Conservation (phyloP, 2,113 vertebrate genomes). For the Puffinus mauretanicus region DNA sequence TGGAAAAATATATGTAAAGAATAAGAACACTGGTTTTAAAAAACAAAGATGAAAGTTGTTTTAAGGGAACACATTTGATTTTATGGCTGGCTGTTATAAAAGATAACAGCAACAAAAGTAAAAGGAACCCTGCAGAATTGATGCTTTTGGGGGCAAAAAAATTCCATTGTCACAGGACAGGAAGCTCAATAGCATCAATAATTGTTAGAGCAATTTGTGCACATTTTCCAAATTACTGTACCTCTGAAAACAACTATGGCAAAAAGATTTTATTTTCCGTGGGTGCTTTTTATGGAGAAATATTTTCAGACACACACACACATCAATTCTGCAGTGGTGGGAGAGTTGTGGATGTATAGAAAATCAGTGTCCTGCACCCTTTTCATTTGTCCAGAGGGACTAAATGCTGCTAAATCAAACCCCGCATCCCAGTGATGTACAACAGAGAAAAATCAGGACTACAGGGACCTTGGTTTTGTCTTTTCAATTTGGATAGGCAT, state of each 20-base stretch:
- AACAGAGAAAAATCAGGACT: not conserved
- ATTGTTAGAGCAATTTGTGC: not conserved
- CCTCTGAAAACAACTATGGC: not conserved
- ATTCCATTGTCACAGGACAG: not conserved
- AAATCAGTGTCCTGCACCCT: not conserved
- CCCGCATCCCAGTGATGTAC: not conserved
- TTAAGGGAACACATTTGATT: conserved; percentile 12
- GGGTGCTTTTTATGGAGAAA: not conserved
- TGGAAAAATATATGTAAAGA: not conserved
- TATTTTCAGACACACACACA: not conserved
- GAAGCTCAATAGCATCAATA: not conserved
- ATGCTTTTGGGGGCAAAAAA: not conserved
- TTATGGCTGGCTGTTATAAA: conserved; percentile 18
- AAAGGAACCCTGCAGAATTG: not conserved
- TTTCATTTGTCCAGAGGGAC: not conserved
- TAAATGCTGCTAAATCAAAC: not conserved
- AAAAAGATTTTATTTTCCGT: not conserved
- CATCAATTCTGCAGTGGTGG: not conserved
- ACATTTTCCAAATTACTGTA: not conserved
- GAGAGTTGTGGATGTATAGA: not conserved
- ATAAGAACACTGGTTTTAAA: not conserved
- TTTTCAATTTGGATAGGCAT: not conserved
- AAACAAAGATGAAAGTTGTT: conserved; percentile 19
- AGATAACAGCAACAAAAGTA: conserved; percentile 20
- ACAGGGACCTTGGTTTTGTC: not conserved